Evolutionary conservation across 2,797 vertebrate genomes (phyloP).

Genomic region (Galagoides demidoff): DNA sequence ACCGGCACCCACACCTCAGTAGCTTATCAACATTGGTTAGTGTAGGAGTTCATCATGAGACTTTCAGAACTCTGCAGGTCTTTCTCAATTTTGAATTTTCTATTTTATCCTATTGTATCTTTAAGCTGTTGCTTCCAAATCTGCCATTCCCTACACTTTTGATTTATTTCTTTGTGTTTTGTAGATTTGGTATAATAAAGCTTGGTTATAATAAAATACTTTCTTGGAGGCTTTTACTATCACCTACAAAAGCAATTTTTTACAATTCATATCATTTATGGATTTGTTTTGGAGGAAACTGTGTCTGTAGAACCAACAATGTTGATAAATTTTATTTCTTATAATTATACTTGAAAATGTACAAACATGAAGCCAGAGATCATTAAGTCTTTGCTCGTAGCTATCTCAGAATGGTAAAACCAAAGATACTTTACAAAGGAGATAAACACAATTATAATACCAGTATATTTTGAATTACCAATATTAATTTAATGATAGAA

Average conservation of each 20-base stretch:
- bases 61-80: not conserved
- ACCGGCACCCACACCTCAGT: not conserved
- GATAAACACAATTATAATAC: not conserved
- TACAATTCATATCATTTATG: not conserved
- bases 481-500: not conserved
- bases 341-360: not conserved
- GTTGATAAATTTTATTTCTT: conserved; percentile 27
- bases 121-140: not conserved
- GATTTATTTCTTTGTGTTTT: not conserved
- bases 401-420: not conserved
- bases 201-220: not conserved
- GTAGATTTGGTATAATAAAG: not conserved
- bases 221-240: not conserved
- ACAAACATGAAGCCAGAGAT: not conserved
- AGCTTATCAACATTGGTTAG: not conserved
- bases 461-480: not conserved
- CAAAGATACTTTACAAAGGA: not conserved
- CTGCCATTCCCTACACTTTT: not conserved
- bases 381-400: not conserved
- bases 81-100: not conserved
- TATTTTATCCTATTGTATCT: not conserved
- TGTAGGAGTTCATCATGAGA: not conserved
- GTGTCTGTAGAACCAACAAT: not conserved
- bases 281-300: not conserved
- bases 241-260: not conserved